Percentiles rank a stretch among this genome's conserved stretches.
phyloP scores from a whole-genome alignment of 1,140 invertebrate genomes.

The Drosophila varians region DNA sequence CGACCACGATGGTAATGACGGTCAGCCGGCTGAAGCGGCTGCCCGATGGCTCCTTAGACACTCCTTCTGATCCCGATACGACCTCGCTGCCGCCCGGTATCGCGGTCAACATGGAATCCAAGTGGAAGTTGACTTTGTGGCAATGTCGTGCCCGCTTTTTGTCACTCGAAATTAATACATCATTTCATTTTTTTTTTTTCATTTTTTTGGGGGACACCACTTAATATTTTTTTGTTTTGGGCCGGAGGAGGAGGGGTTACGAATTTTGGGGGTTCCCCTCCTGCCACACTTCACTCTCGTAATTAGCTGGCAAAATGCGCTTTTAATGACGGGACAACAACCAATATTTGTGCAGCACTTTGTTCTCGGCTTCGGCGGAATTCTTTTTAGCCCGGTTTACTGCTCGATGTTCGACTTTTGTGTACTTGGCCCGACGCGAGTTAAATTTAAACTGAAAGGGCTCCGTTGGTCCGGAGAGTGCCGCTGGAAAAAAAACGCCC shows the following conservation, averaged over 20 bases:
- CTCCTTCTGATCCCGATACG: conserved; percentile 25
- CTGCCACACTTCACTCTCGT: conserved; percentile 41
- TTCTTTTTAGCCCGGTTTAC: conserved; percentile 27
- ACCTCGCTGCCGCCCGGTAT: conserved; percentile 21
- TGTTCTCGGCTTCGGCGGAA: conserved; percentile 9
- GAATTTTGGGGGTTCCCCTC: neutral
- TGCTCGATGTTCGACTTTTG: conserved; percentile 24
- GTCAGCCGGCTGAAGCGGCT: conserved; percentile 52
- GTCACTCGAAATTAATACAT: conserved; percentile 58
- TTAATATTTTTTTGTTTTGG: neutral
- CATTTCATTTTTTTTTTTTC: conserved; percentile 23
- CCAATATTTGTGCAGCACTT: conserved; percentile 71
- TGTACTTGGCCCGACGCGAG: conserved; percentile 68
- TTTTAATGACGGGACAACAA: conserved; percentile 70
- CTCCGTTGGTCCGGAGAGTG: conserved; percentile 27
- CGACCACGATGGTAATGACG: conserved; percentile 67
- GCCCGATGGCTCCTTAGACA: conserved; percentile 22
- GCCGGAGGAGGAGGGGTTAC: neutral
- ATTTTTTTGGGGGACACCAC: conserved; percentile 11
- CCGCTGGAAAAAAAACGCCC: conserved; percentile 14
- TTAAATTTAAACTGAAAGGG: conserved; percentile 79
- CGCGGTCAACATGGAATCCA: conserved; percentile 50
- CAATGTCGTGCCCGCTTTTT: conserved; percentile 58
- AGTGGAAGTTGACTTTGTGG: conserved; percentile 65
- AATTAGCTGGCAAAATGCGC: conserved; percentile 71